Evolutionary conservation across 2,113 vertebrate species (phyloP).

Genomic region (Gymnocephalus cernua): DNA sequence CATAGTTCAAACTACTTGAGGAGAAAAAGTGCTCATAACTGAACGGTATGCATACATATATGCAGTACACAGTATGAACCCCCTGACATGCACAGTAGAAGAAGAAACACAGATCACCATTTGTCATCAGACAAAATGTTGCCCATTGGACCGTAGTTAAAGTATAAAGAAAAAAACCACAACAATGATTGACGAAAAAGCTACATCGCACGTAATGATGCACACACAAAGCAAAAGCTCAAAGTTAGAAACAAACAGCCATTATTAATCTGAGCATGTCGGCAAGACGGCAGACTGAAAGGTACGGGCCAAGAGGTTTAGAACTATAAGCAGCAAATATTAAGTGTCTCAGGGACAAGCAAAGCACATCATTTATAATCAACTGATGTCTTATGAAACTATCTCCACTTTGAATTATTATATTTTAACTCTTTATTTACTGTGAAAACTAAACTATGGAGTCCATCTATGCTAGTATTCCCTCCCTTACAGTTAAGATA

Average conservation of each 20-base stretch:
- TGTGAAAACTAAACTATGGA: slow-evolving; percentile 2
- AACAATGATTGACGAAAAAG: slow-evolving; percentile 85
- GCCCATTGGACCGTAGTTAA: slow-evolving; percentile 87
- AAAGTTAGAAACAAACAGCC: slow-evolving; percentile 89
- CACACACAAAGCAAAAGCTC: slow-evolving; percentile 86
- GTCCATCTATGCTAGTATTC: neutral
- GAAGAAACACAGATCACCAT: slow-evolving; percentile 74
- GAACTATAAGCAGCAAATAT: slow-evolving; percentile 24
- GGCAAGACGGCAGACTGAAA: slow-evolving; percentile 86
- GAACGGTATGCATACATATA: neutral
- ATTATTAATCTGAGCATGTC: slow-evolving; percentile 88
- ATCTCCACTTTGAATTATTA: slow-evolving; percentile 3
- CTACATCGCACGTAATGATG: slow-evolving; percentile 80
- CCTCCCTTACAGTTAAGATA: neutral
- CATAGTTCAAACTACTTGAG: neutral
- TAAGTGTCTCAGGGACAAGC: slow-evolving; percentile 19
- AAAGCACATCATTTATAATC: slow-evolving; percentile 31
- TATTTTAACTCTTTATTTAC: slow-evolving; percentile 14
- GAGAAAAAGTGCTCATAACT: neutral
- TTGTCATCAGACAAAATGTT: slow-evolving; percentile 69
- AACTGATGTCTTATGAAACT: neutral
- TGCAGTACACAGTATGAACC: slow-evolving; percentile 52
- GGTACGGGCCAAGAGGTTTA: slow-evolving; percentile 36
- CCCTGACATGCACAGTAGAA: slow-evolving; percentile 84
- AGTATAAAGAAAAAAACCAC: slow-evolving; percentile 84